Percentiles rank a stretch among this genome's conserved stretches.
Evolutionary conservation across 2,888 invertebrate species (phyloP).

Genomic region (Mythimna lalbum): DNA sequence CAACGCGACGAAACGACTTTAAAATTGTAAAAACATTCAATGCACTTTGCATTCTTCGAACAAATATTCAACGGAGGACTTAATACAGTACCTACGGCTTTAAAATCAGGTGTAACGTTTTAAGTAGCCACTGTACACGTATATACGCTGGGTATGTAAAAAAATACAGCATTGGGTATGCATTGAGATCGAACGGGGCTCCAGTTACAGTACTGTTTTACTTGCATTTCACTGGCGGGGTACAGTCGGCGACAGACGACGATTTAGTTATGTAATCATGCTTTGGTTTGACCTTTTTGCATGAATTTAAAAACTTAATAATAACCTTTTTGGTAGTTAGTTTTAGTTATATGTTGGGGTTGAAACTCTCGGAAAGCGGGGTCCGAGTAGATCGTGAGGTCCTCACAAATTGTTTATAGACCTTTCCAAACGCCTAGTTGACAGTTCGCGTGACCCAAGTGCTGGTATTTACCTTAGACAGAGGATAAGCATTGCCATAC

Average conservation of each 20-base stretch:
- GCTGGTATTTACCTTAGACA: too few relatives aligned
- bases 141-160: slow-evolving; percentile 46
- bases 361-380: too few relatives aligned
- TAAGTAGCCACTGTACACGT: slow-evolving; percentile 36
- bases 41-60: slow-evolving; percentile 31
- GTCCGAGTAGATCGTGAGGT: too few relatives aligned
- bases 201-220: slow-evolving; percentile 71
- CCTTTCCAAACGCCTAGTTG: too few relatives aligned
- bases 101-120: slow-evolving; percentile 54
- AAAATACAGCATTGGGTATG: slow-evolving; percentile 60
- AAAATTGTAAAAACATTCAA: slow-evolving; percentile 41
- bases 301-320: not conserved
- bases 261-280: slow-evolving; percentile 27
- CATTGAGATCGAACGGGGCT: slow-evolving; percentile 61
- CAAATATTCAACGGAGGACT: slow-evolving; percentile 43
- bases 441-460: too few relatives aligned
- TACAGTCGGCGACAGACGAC: slow-evolving; percentile 58
- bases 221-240: slow-evolving; percentile 63
- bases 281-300: slow-evolving; percentile 2
- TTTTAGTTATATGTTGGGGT: too few relatives aligned
- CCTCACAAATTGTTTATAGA: too few relatives aligned
- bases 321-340: not conserved
- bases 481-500: too few relatives aligned
- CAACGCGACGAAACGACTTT: slow-evolving; percentile 15
- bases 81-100: slow-evolving; percentile 16